Evolutionary conservation across 1,140 invertebrate species (phyloP).

Genomic region (Drosophila ananassae): DNA sequence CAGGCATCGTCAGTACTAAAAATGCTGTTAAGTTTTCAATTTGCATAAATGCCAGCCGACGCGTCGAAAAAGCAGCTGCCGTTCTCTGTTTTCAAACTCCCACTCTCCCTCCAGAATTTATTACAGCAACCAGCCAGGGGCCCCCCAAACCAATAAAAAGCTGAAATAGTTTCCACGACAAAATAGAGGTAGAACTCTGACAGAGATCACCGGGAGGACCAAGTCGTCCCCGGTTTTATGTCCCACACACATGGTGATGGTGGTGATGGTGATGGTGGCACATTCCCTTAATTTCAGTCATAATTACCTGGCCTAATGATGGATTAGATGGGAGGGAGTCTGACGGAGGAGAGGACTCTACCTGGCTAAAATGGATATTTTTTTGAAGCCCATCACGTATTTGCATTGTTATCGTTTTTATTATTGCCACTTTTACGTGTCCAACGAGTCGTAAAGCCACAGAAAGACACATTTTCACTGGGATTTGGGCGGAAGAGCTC

Average conservation of each 20-base stretch:
- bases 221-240: slow-evolving; percentile 29
- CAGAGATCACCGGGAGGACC: slow-evolving; percentile 2
- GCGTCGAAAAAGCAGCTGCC: slow-evolving; percentile 42
- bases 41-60: slow-evolving; percentile 48
- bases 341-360: not conserved
- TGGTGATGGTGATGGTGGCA: not conserved
- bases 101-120: too few species aligned
- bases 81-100: not conserved
- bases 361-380: slow-evolving; percentile 24
- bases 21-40: slow-evolving; percentile 66
- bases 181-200: not conserved
- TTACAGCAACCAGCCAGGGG: slow-evolving; percentile 8
- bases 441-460: slow-evolving; percentile 14
- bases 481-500: not conserved
- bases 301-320: slow-evolving; percentile 63
- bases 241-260: slow-evolving; percentile 9
- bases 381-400: slow-evolving; percentile 58
- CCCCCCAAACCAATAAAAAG: slow-evolving; percentile 4
- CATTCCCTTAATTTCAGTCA: slow-evolving; percentile 52
- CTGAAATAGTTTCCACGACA: slow-evolving; percentile 5
- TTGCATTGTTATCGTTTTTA: slow-evolving; percentile 65
- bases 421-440: slow-evolving; percentile 62
- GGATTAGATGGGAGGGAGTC: slow-evolving; percentile 31
- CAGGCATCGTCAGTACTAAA: slow-evolving; percentile 32
- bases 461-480: not conserved